Percentiles rank a stretch among this genome's conserved stretches.
These are phyloP conservation scores for Coptodon rendalli DNA, from an alignment of 2,113 vertebrate genomes.

Conservation along the genomic window DNA sequence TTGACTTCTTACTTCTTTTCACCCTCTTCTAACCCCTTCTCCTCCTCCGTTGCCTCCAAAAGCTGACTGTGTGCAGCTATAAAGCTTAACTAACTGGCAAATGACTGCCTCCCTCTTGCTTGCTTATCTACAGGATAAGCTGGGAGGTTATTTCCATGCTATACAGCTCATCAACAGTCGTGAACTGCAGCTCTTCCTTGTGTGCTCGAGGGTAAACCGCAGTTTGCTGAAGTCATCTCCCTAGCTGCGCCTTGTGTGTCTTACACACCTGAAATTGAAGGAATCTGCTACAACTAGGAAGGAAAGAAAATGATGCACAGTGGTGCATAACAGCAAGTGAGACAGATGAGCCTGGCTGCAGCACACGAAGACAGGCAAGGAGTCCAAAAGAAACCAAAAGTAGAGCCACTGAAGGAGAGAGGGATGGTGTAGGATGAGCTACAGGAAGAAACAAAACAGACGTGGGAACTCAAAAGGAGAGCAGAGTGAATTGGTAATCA, in stretches of 20 bases:
- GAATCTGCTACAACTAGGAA: not conserved
- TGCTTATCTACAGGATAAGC: constrained; percentile 40
- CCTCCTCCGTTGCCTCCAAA: not conserved
- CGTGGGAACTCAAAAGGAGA: not conserved
- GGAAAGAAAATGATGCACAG: not conserved
- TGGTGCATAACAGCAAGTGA: not conserved
- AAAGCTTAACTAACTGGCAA: constrained; percentile 60
- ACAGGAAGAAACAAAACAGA: not conserved
- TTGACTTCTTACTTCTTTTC: constrained; percentile 7
- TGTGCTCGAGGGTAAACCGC: not conserved
- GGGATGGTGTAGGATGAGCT: not conserved
- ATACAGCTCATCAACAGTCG: constrained; percentile 28
- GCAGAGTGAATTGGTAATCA: not conserved
- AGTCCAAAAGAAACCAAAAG: not conserved
- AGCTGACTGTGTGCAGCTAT: constrained; percentile 19
- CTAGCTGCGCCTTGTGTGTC: not conserved
- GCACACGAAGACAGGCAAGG: not conserved
- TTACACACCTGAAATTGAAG: not conserved
- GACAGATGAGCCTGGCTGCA: not conserved
- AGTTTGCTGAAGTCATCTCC: not conserved
- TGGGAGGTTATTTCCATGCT: constrained; percentile 44
- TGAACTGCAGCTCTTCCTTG: constrained; percentile 12
- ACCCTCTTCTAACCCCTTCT: not conserved
- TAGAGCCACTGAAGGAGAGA: not conserved
- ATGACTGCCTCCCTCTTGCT: constrained; percentile 11